A percentile compares a stretch with the other conserved stretches of the same genome.
These are phyloP conservation scores for Cnemophilus loriae DNA, from an alignment of 2,113 vertebrate species.

Conservation along the genomic window DNA sequence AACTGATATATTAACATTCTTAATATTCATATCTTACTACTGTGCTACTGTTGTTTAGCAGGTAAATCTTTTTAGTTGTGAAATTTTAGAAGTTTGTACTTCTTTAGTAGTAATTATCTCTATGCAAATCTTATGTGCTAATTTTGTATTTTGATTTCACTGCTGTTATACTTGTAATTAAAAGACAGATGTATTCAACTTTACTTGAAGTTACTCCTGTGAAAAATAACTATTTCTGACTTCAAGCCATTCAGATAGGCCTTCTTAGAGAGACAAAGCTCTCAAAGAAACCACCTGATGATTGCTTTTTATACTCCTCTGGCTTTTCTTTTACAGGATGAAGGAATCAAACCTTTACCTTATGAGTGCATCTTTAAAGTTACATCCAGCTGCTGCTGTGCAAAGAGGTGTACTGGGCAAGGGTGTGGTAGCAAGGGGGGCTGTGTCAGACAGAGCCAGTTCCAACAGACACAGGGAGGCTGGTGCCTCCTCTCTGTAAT, in stretches of 20 bases:
- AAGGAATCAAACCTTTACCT: neutral
- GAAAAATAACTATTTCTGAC: neutral
- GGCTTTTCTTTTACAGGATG: neutral
- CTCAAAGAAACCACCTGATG: neutral
- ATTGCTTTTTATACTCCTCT: neutral
- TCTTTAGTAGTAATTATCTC: slow-evolving; percentile 36
- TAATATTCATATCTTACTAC: slow-evolving; percentile 21
- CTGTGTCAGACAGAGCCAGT: neutral
- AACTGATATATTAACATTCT: neutral
- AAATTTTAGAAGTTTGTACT: slow-evolving; percentile 46
- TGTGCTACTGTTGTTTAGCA: slow-evolving; percentile 30
- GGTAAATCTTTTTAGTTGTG: slow-evolving; percentile 19
- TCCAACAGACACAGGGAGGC: neutral
- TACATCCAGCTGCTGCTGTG: neutral
- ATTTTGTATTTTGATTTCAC: slow-evolving; percentile 55
- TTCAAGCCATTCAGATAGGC: neutral
- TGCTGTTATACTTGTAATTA: slow-evolving; percentile 50
- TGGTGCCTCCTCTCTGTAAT: neutral
- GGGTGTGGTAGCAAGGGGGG: neutral
- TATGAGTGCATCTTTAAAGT: neutral
- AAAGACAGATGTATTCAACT: slow-evolving; percentile 21
- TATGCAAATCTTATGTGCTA: slow-evolving; percentile 40
- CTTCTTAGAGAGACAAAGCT: neutral
- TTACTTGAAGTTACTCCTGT: slow-evolving; percentile 13
- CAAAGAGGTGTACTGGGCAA: neutral